phyloP scores from a whole-genome alignment of 2,113 vertebrate genomes.

The Chunga burmeisteri region DNA sequence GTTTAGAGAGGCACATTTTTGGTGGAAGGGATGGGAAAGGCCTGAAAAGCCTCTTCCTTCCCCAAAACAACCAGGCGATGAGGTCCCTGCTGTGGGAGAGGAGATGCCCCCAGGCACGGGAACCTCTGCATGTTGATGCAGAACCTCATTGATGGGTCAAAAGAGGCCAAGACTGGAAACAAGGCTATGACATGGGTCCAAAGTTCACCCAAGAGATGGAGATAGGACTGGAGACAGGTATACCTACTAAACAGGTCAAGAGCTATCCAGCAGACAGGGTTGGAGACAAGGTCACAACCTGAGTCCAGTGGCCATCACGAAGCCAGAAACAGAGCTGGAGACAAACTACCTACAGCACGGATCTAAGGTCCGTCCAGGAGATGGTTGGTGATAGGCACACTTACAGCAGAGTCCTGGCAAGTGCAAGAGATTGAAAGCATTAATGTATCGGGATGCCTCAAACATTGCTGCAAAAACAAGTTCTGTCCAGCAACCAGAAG shows the following conservation, averaged over 20 bases:
- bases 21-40: neutral
- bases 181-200: fast-evolving
- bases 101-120: neutral
- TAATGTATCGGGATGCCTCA: too few species aligned
- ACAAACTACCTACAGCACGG: fast-evolving
- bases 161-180: neutral
- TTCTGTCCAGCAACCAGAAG: too few species aligned
- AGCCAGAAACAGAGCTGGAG: neutral
- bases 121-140: neutral
- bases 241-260: neutral
- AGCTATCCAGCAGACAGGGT: neutral
- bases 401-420: neutral
- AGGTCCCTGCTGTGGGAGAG: neutral
- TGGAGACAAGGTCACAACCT: neutral
- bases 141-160: neutral
- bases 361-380: neutral
- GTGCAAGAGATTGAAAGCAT: neutral
- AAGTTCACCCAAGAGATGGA: neutral
- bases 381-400: neutral
- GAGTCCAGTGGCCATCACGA: neutral
- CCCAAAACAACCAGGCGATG: neutral
- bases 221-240: neutral
- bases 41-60: neutral
- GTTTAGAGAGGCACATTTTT: neutral
- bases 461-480: too few species aligned